phyloP scores from a whole-genome alignment of 2,113 vertebrate genomes.

The Phocoena phocoena region DNA sequence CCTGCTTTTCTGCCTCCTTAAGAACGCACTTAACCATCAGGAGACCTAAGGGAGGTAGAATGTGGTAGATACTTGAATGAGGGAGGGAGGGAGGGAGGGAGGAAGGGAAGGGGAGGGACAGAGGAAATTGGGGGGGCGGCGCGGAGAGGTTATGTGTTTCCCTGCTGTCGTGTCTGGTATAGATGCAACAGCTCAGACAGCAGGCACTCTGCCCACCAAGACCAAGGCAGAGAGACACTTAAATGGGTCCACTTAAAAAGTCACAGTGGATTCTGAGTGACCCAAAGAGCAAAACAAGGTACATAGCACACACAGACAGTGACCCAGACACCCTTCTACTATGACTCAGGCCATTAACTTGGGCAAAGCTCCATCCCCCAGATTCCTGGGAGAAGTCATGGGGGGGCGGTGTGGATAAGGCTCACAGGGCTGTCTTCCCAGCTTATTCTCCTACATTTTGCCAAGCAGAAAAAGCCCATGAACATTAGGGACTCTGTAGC shows the following conservation, averaged over 20 bases:
- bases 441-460: background rate
- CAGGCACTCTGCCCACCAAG: background rate
- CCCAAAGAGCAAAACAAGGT: constrained; percentile 11
- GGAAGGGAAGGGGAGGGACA: background rate
- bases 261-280: background rate
- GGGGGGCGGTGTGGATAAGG: background rate
- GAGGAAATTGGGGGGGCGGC: background rate
- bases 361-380: background rate
- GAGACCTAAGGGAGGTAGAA: background rate
- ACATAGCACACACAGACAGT: background rate
- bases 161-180: background rate
- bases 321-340: constrained; percentile 5
- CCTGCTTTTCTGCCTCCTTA: background rate
- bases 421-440: background rate
- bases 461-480: background rate
- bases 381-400: background rate
- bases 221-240: background rate
- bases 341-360: constrained; percentile 21
- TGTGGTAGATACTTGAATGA: background rate
- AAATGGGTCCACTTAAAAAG: background rate
- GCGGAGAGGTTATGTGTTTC: background rate
- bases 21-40: constrained; percentile 11
- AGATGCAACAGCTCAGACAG: background rate
- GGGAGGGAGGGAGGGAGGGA: background rate
- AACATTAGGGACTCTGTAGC: background rate